phyloP scores from a whole-genome alignment of 2,888 invertebrate genomes.

The Oscheius sp. region DNA sequence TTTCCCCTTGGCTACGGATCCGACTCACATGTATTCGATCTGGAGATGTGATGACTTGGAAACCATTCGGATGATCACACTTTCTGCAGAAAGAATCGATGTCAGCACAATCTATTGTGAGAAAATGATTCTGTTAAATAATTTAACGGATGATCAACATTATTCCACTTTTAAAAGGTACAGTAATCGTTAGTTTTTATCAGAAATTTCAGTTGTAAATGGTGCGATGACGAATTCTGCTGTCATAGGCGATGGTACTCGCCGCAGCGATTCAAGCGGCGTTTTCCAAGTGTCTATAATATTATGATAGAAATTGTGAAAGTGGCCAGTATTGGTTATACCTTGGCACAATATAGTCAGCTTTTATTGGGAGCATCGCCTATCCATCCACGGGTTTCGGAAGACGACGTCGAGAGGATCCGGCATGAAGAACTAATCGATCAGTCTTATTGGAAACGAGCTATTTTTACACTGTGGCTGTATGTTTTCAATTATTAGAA shows the following conservation, averaged over 20 bases:
- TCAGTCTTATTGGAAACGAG: too few species aligned
- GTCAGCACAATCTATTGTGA: not conserved
- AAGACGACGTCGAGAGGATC: too few species aligned
- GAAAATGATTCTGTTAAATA: not conserved
- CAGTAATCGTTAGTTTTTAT: too few species aligned
- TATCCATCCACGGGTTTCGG: too few species aligned
- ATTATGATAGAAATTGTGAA: not conserved
- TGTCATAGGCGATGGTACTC: not conserved
- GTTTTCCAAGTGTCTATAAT: not conserved
- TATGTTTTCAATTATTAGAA: too few species aligned
- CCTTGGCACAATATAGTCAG: too few species aligned
- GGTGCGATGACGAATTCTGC: constrained; percentile 4
- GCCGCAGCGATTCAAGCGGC: not conserved
- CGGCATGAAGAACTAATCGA: too few species aligned
- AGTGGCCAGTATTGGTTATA: not conserved
- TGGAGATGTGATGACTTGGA: not conserved
- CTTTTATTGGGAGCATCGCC: not conserved
- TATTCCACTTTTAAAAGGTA: too few species aligned
- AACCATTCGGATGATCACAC: not conserved
- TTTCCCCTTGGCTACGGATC: not conserved
- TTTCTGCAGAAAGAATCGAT: not conserved
- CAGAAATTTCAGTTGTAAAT: constrained; percentile 1
- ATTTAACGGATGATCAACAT: constrained; percentile 6
- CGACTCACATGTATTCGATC: not conserved
- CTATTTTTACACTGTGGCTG: too few species aligned